Conservation (phyloP, 2,797 vertebrate genomes). For the Tragopan temminckii region DNA sequence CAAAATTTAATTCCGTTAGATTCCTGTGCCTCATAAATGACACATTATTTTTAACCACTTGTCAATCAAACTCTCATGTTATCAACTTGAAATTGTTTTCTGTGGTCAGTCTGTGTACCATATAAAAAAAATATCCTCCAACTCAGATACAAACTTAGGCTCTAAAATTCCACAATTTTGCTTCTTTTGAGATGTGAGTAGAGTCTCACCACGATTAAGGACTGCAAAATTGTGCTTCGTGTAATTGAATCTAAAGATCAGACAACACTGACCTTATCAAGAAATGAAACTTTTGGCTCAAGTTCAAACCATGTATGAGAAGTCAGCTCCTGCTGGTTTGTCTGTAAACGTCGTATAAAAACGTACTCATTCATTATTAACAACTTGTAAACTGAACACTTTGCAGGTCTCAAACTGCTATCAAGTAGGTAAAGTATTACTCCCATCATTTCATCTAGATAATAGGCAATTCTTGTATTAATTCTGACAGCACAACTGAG, state of each 20-base stretch:
- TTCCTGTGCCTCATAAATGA: not conserved
- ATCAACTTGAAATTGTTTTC: not conserved
- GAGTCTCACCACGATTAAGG: slow-evolving; percentile 13
- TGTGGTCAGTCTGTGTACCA: not conserved
- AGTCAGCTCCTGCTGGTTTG: slow-evolving; percentile 46
- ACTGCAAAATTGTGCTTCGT: slow-evolving; percentile 23
- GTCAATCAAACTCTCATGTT: slow-evolving; percentile 8
- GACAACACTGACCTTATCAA: slow-evolving; percentile 62
- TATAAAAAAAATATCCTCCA: not conserved
- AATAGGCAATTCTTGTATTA: slow-evolving; percentile 28
- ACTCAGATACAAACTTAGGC: not conserved
- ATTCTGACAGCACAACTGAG: slow-evolving; percentile 10
- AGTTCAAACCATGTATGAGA: slow-evolving; percentile 34
- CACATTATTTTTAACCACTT: not conserved
- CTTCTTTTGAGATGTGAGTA: slow-evolving; percentile 20
- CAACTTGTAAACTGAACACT: slow-evolving; percentile 47
- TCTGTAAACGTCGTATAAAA: slow-evolving; percentile 60
- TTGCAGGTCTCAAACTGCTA: slow-evolving; percentile 30
- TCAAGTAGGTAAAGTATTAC: slow-evolving; percentile 30
- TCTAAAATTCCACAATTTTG: not conserved
- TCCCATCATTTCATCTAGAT: slow-evolving; percentile 58
- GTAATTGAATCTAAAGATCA: slow-evolving; percentile 61
- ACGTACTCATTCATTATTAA: slow-evolving; percentile 70
- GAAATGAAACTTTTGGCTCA: slow-evolving; percentile 49
- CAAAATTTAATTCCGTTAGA: not conserved